These are phyloP conservation scores for Acrossocheilus fasciatus DNA, from an alignment of 2,797 vertebrate genomes.

Conservation along the genomic window DNA sequence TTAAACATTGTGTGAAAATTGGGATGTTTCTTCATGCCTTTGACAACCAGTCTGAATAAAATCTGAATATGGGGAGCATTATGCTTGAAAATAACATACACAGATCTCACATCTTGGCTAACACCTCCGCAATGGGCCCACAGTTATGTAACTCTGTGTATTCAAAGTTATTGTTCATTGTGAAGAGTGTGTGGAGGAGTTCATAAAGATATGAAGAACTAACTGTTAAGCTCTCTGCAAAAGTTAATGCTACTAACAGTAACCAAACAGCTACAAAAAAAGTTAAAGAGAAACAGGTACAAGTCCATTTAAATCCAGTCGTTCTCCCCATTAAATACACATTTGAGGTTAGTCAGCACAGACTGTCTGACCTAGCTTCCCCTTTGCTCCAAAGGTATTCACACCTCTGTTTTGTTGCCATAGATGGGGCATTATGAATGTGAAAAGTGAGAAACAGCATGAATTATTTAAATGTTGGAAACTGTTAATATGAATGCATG, in stretches of 20 bases:
- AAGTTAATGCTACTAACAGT: background rate
- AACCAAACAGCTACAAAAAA: background rate
- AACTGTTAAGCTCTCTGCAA: background rate
- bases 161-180: conserved; percentile 48
- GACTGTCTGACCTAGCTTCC: conserved; percentile 37
- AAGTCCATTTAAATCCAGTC: background rate
- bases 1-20: conserved; percentile 16
- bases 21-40: background rate
- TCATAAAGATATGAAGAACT: conserved; percentile 24
- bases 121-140: conserved; percentile 46
- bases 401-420: conserved; percentile 26
- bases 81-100: conserved; percentile 45
- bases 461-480: conserved; percentile 21
- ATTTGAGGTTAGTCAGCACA: conserved; percentile 17
- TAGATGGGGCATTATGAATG: conserved; percentile 37
- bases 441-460: conserved; percentile 25
- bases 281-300: background rate
- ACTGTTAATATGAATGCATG: conserved; percentile 12
- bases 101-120: conserved; percentile 42
- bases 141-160: conserved; percentile 43
- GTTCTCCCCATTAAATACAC: conserved; percentile 6
- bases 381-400: conserved; percentile 14
- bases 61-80: conserved; percentile 3
- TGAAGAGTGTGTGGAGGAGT: conserved; percentile 53
- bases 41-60: conserved; percentile 30